These are phyloP conservation scores for Trichomycterus rosablanca DNA, from an alignment of 2,113 vertebrate species.

Conservation along the genomic window DNA sequence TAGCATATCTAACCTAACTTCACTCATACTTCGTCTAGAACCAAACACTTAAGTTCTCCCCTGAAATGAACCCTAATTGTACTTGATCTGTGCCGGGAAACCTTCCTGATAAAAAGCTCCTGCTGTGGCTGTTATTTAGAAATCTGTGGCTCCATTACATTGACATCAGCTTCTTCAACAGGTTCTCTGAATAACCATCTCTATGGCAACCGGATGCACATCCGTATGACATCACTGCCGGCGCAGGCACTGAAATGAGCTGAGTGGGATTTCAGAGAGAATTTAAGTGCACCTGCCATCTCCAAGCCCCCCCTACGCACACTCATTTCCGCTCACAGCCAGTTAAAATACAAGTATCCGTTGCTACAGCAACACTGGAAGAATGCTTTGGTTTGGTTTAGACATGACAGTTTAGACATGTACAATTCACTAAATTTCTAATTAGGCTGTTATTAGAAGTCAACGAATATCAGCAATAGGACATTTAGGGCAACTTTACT, in stretches of 20 bases:
- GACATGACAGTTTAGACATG: too few species aligned
- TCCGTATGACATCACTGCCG: constrained; percentile 61
- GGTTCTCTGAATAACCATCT: constrained; percentile 49
- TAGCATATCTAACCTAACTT: too few species aligned
- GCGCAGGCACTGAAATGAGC: constrained; percentile 51
- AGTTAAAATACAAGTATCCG: background rate
- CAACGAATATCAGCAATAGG: too few species aligned
- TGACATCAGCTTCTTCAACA: constrained; percentile 34
- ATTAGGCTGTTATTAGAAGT: too few species aligned
- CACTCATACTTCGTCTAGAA: too few species aligned
- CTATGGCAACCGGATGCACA: constrained; percentile 65
- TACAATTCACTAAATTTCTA: too few species aligned
- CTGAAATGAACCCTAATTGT: too few species aligned
- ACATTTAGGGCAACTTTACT: too few species aligned
- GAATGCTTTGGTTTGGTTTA: too few species aligned
- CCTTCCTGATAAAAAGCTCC: constrained; percentile 16
- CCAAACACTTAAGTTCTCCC: too few species aligned
- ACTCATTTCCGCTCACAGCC: background rate
- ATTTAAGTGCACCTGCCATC: constrained; percentile 3
- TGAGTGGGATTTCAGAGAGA: constrained; percentile 37
- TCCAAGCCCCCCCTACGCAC: background rate
- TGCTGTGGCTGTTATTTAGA: constrained; percentile 24
- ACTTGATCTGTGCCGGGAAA: too few species aligned
- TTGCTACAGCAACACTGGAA: too few species aligned
- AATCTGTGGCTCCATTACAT: constrained; percentile 24